Evolutionary conservation across 2,797 vertebrate species (phyloP).

Genomic region (Acrocephalus scirpaceus): DNA sequence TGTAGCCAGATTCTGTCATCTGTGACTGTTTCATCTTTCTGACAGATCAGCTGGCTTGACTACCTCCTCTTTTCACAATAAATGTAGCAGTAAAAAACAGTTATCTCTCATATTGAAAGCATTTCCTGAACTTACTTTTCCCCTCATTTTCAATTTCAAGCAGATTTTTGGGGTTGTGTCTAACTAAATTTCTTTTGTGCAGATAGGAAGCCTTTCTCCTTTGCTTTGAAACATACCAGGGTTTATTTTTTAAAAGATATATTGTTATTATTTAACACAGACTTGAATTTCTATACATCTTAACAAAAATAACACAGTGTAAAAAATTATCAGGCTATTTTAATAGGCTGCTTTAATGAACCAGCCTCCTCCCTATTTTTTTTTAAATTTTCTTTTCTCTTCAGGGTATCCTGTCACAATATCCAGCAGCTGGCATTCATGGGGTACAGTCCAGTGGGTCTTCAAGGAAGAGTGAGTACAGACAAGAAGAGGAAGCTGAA

Average conservation of each 20-base stretch:
- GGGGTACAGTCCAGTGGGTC: fast-evolving
- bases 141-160: neutral
- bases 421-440: neutral
- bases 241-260: neutral
- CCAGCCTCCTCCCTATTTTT: fast-evolving
- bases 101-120: neutral
- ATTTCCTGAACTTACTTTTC: neutral
- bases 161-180: neutral
- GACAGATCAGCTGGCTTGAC: neutral
- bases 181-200: neutral
- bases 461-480: neutral
- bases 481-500: neutral
- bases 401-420: neutral
- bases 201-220: neutral
- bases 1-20: neutral
- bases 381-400: neutral
- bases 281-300: neutral
- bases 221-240: neutral
- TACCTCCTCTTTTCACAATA: neutral
- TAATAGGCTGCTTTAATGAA: neutral
- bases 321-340: neutral
- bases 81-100: neutral
- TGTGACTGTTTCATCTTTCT: neutral
- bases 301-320: neutral
- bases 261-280: neutral